Evolutionary conservation across 2,113 vertebrate genomes (phyloP).

Genomic region (Myanophis thanlyinensis): DNA sequence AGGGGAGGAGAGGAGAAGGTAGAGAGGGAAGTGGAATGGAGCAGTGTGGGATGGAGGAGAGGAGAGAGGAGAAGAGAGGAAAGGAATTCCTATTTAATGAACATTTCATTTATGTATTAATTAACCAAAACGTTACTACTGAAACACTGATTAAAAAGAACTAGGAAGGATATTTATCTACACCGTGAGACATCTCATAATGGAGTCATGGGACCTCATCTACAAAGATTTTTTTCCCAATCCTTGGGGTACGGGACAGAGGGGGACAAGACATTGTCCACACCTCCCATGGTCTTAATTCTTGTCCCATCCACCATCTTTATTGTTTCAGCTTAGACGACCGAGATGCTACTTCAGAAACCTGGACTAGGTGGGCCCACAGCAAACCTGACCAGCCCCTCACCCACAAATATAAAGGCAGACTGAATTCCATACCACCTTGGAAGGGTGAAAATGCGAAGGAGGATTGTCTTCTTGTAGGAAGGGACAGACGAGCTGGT

Average conservation of each 20-base stretch:
- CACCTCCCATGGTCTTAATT: not conserved
- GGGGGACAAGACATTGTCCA: not conserved
- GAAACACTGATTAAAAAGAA: too few relatives aligned
- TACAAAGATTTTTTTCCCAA: not conserved
- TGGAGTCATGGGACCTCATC: not conserved
- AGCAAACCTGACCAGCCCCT: not conserved
- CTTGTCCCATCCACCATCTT: not conserved
- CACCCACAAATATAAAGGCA: not conserved
- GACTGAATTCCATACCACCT: not conserved
- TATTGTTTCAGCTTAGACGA: not conserved
- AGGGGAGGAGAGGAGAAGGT: too few relatives aligned
- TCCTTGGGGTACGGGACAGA: not conserved
- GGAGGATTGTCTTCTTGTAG: not conserved
- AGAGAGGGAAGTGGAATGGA: too few relatives aligned
- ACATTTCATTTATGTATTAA: too few relatives aligned
- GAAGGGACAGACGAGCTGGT: not conserved
- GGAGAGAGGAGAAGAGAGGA: too few relatives aligned
- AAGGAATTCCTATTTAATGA: too few relatives aligned
- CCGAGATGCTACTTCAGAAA: not conserved
- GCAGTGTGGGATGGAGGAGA: too few relatives aligned
- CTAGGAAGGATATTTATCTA: not conserved
- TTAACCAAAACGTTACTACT: too few relatives aligned
- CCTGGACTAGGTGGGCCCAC: not conserved
- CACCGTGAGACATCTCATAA: not conserved
- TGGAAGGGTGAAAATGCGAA: not conserved